A percentile compares a stretch with the other conserved stretches of the same genome.
phyloP scores from a whole-genome alignment of 1,140 invertebrate genomes.

The Bombus ignitus region DNA sequence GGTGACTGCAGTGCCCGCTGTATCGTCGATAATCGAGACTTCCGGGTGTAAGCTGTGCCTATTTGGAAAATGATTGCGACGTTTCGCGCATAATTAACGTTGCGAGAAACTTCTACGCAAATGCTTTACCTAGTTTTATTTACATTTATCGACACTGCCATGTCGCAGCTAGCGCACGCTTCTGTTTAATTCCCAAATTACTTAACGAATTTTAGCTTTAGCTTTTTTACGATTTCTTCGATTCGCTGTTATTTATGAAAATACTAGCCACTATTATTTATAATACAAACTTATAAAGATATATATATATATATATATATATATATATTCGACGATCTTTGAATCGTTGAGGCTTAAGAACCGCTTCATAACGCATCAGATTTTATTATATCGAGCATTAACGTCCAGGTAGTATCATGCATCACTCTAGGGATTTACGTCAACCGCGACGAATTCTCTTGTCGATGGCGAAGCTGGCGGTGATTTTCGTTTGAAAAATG shows the following conservation, averaged over 20 bases:
- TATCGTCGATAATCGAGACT: slow-evolving; percentile 29
- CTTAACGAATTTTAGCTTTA: too few relatives aligned
- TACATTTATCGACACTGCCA: too few relatives aligned
- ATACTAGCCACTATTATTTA: accelerated
- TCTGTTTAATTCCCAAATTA: neutral
- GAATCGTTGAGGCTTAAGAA: neutral
- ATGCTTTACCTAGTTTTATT: too few relatives aligned
- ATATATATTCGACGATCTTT: neutral
- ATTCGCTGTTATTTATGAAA: too few relatives aligned
- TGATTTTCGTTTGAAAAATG: slow-evolving; percentile 9
- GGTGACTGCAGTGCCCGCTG: slow-evolving; percentile 4
- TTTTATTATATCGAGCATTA: slow-evolving; percentile 32
- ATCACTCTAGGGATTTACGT: slow-evolving; percentile 56
- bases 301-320: too few relatives aligned
- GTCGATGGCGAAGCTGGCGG: neutral
- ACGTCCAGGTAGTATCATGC: slow-evolving; percentile 17
- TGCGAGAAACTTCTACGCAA: neutral
- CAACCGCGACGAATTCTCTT: slow-evolving; percentile 15
- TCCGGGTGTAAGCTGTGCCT: slow-evolving; percentile 15
- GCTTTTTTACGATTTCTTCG: too few relatives aligned
- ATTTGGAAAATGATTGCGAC: slow-evolving; percentile 11
- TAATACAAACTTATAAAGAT: too few relatives aligned
- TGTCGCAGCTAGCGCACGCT: accelerated
- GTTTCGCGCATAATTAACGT: neutral
- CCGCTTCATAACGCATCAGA: neutral